phyloP scores from a whole-genome alignment of 1,140 invertebrate genomes.

The Drosophila ohnishii region DNA sequence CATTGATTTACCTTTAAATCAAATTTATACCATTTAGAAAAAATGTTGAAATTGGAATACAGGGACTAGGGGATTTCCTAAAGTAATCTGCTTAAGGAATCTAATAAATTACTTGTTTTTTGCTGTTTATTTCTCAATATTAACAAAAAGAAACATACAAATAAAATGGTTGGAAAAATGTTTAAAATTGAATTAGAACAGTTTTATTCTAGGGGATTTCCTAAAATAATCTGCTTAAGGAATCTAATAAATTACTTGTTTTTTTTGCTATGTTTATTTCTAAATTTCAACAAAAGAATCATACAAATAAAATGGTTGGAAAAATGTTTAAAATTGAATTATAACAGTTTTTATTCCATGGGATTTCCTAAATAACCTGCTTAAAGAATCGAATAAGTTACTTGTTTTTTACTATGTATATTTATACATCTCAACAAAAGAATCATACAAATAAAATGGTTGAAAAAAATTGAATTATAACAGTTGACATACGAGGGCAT shows the following conservation, averaged over 20 bases:
- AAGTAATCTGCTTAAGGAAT: background rate
- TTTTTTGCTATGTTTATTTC: background rate
- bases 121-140: background rate
- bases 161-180: background rate
- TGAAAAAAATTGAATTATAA: too few relatives aligned
- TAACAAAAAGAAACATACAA: background rate
- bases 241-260: conserved; percentile 10
- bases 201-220: background rate
- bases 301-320: background rate
- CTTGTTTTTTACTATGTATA: too few relatives aligned
- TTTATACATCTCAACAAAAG: too few relatives aligned
- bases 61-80: background rate
- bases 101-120: conserved; percentile 14
- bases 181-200: background rate
- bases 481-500: too few relatives aligned
- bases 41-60: background rate
- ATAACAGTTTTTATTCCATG: too few relatives aligned
- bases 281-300: background rate
- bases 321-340: background rate
- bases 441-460: too few relatives aligned
- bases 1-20: background rate
- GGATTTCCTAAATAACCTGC: too few relatives aligned
- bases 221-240: too few relatives aligned
- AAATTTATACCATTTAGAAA: conserved; percentile 3
- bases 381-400: too few relatives aligned